Conservation (phyloP, 2,797 vertebrate genomes). For the Sarcoramphus papa region DNA sequence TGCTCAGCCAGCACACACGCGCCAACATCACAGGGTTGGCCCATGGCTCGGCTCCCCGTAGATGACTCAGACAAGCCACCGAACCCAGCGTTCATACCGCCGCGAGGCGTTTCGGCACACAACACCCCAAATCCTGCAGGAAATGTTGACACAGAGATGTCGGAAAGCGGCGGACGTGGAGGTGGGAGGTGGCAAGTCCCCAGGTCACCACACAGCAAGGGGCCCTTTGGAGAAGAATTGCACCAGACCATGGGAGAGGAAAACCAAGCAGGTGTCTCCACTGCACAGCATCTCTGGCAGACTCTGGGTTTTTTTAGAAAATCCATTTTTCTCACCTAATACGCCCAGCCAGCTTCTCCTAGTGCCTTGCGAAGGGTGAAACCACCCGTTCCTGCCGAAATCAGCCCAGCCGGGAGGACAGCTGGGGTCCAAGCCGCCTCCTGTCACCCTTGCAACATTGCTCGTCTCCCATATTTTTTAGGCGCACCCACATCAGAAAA, state of each 20-base stretch:
- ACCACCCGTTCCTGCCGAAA: not conserved
- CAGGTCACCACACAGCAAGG: not conserved
- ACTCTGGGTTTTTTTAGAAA: not conserved
- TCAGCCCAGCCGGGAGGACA: not conserved
- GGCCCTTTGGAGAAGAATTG: not conserved
- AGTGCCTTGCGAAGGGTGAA: not conserved
- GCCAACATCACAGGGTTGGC: not conserved
- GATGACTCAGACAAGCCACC: not conserved
- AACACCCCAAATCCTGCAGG: not conserved
- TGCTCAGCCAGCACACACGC: not conserved
- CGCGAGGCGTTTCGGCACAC: fast-evolving
- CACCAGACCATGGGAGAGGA: not conserved
- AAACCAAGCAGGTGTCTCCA: not conserved
- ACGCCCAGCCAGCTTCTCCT: not conserved
- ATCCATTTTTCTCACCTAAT: not conserved
- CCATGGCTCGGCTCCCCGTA: fast-evolving
- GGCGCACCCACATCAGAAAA: not conserved
- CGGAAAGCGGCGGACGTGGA: not conserved
- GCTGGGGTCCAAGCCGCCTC: not conserved
- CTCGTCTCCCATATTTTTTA: not conserved
- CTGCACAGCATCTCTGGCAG: not conserved
- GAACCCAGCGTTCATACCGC: not conserved
- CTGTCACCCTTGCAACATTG: fast-evolving
- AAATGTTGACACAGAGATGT: fast-evolving
- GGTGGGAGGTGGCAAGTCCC: not conserved